A percentile compares a stretch with the other conserved stretches of the same genome.
phyloP scores from a whole-genome alignment of 2,888 invertebrate genomes.

The Eurois occulta region DNA sequence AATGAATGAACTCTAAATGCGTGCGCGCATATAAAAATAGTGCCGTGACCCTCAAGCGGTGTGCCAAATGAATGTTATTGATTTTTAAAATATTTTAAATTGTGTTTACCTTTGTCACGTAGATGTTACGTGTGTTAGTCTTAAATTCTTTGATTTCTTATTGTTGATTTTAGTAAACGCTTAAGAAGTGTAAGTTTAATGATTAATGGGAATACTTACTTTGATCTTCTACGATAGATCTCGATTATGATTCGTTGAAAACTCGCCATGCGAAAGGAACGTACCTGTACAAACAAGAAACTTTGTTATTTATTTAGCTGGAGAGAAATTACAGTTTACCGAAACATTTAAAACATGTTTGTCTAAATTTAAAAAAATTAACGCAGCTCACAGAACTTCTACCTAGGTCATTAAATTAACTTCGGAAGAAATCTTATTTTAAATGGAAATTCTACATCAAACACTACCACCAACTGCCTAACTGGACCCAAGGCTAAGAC shows the following conservation, averaged over 20 bases:
- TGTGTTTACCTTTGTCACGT: conserved; percentile 59
- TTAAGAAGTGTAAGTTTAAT: conserved; percentile 40
- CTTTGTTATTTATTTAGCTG: conserved; percentile 13
- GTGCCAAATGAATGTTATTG: conserved; percentile 68
- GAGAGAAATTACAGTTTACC: neutral
- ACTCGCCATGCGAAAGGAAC: conserved; percentile 12
- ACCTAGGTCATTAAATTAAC: neutral
- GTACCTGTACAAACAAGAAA: conserved; percentile 59
- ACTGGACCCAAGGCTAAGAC: neutral
- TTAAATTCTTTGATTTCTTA: conserved; percentile 32
- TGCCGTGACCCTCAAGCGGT: conserved; percentile 77
- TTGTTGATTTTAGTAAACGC: conserved; percentile 40
- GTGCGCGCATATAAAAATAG: conserved; percentile 80
- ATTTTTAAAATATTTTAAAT: conserved; percentile 57
- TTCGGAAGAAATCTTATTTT: neutral
- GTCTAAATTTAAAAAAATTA: neutral
- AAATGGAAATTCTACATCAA: neutral
- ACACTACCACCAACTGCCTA: neutral
- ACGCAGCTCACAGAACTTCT: neutral
- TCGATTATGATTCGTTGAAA: conserved; percentile 22
- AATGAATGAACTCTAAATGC: conserved; percentile 88
- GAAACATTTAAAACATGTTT: neutral
- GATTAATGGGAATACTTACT: conserved; percentile 57
- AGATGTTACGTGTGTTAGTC: conserved; percentile 27
- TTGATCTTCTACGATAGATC: conserved; percentile 48